Evolutionary conservation across 2,113 vertebrate genomes (phyloP).

Genomic region (Leptodactylus fuscus): DNA sequence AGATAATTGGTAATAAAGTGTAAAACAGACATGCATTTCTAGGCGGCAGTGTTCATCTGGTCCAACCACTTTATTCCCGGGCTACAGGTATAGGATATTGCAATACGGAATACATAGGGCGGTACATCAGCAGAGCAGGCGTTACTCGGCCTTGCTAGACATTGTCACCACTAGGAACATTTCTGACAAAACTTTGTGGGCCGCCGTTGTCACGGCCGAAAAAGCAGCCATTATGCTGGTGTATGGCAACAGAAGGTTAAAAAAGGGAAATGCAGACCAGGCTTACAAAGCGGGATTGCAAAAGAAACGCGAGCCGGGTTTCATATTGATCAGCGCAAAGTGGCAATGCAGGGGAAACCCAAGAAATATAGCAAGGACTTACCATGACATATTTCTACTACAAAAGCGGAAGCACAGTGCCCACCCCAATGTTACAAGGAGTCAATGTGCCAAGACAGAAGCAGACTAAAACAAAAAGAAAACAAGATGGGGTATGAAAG

Average conservation of each 20-base stretch:
- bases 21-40: background rate
- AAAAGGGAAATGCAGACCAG: background rate
- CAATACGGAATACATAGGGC: background rate
- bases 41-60: background rate
- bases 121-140: background rate
- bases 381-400: background rate
- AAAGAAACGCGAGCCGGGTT: background rate
- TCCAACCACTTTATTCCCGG: background rate
- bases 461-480: too few species aligned
- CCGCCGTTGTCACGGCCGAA: background rate
- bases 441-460: slow-evolving; percentile 39
- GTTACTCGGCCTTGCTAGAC: background rate
- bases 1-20: background rate
- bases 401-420: background rate
- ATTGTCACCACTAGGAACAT: background rate
- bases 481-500: slow-evolving; percentile 38
- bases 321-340: background rate
- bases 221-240: background rate
- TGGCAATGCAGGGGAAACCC: background rate
- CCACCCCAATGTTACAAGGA: background rate
- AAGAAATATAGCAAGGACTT: background rate
- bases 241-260: background rate
- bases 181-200: background rate
- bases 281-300: background rate
- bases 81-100: background rate